Evolutionary conservation across 2,113 vertebrate genomes (phyloP).

Genomic region (Ictidomys tridecemlineatus): DNA sequence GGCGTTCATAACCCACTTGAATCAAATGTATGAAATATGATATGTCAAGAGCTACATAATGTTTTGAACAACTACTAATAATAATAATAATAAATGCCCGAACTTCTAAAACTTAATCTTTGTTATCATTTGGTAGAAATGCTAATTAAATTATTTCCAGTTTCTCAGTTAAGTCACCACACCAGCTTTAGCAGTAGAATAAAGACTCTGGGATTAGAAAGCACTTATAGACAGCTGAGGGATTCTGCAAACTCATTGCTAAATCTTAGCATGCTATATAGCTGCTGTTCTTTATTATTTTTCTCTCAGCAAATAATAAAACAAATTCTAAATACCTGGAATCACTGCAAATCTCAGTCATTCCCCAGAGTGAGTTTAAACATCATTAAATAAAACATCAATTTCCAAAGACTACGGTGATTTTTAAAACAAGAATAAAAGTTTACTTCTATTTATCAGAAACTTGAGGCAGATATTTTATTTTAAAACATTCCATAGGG

Average conservation of each 20-base stretch:
- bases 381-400: neutral
- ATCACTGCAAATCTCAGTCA: neutral
- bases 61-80: too few species aligned
- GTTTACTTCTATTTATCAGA: neutral
- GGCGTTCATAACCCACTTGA: too few species aligned
- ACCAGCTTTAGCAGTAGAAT: neutral
- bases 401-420: neutral
- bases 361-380: neutral
- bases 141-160: neutral
- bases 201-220: neutral
- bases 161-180: constrained; percentile 1
- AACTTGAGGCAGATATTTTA: neutral
- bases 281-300: neutral
- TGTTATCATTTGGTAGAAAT: neutral
- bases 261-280: neutral
- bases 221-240: neutral
- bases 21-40: too few species aligned
- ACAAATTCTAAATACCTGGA: neutral
- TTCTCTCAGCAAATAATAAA: neutral
- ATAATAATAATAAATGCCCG: too few species aligned
- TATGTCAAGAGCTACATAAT: too few species aligned
- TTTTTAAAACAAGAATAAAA: neutral
- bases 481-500: neutral
- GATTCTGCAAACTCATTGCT: neutral
- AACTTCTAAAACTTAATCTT: neutral